Base-by-base conservation (phyloP, 1,140 invertebrate genomes). In the Leptestheria dahalacensis region DNA sequence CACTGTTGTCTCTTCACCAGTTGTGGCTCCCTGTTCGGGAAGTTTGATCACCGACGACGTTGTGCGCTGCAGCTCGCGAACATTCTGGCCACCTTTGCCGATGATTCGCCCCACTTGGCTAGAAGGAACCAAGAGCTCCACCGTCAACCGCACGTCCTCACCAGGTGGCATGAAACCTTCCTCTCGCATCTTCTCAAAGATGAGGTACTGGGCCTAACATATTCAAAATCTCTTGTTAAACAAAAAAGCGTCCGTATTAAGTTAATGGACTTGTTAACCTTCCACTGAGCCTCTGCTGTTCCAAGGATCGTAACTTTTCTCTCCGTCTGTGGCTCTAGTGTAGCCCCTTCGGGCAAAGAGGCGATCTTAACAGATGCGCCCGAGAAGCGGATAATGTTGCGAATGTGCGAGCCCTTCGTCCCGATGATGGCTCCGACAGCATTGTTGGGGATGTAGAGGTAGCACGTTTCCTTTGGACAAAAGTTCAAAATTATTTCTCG, bases 401-500 rank as follows among this genome's bases (percentile, higher is more conserved):
- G 84, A 65, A 97, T 97, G 72, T 97, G 88, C 1, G 88, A 88
- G 24, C 94, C 94, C 69, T 93, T 97, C 12, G 91, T 94, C 57
- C 95, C 95, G 66, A 98, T 97, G 49, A 97, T 92, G 51, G 93
- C 93, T 49, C 95, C 95, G 20, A 97, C 93, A 54, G 91, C 90
- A 69, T 88, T 91, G 69, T 96, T 96, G 26, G 95, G 95, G 75
- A 98, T 94, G 75, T 95, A 97, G 56, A 97, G 76, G 70, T 85
- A 91, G 10, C 88, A 89, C 2, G 88, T 91, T 74, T 95, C 91
- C 77, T 90, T 80, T 21, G 28, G 20, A 41, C 6, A 41, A 6
- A 41, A 15, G 33, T 41, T 41, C n/a, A n/a, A n/a, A n/a, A n/a
- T n/a, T n/a, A n/a, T n/a, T n/a, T n/a, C n/a, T n/a, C n/a, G n/a